Conservation (phyloP, 2,797 vertebrate genomes). For the Macrochelys suwanniensis region DNA sequence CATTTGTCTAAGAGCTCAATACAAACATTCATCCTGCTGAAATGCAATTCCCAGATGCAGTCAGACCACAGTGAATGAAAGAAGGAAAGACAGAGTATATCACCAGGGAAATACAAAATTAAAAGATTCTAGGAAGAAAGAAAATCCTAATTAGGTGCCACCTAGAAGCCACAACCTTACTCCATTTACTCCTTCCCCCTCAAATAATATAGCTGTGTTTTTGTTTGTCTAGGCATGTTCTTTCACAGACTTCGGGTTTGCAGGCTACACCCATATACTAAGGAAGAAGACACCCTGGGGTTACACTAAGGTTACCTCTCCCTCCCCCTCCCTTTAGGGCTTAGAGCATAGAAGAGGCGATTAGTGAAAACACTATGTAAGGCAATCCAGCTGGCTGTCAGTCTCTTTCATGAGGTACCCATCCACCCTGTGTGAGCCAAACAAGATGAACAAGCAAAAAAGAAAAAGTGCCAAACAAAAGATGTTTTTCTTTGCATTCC, state of each 20-base stretch:
- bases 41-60: not conserved
- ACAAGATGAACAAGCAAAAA: not conserved
- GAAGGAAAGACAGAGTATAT: not conserved
- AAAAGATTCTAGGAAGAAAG: not conserved
- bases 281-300: not conserved
- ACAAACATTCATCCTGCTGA: not conserved
- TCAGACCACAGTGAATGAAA: not conserved
- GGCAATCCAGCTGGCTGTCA: not conserved
- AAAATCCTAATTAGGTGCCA: not conserved
- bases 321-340: not conserved
- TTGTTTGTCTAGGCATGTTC: not conserved
- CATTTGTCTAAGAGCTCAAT: not conserved
- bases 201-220: rapidly evolving
- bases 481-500: not conserved
- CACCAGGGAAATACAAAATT: too few species aligned
- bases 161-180: not conserved
- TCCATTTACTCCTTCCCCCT: not conserved
- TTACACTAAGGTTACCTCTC: not conserved
- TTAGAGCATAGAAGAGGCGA: not conserved
- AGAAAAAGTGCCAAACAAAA: not conserved
- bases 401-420: not conserved
- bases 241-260: not conserved
- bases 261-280: not conserved
- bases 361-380: not conserved
- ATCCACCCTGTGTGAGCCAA: not conserved